phyloP scores from a whole-genome alignment of 2,888 invertebrate species.

The Drosophila leonis region DNA sequence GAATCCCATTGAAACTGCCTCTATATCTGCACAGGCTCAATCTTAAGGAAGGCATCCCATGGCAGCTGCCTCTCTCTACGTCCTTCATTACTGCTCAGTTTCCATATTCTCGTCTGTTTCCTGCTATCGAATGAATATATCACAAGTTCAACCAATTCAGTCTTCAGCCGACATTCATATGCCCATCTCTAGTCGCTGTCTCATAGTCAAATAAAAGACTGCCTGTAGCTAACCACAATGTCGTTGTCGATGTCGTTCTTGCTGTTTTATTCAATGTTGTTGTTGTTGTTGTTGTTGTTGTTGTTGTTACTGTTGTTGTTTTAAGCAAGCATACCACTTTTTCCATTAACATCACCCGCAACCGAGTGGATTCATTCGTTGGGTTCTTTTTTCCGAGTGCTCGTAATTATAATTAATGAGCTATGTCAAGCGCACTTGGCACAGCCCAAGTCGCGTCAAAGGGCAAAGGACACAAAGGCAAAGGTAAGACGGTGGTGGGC shows the following conservation, averaged over 20 bases:
- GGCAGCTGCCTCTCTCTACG: neutral
- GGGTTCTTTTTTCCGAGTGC: conserved; percentile 37
- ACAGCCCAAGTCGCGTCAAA: conserved; percentile 29
- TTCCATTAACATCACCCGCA: conserved; percentile 8
- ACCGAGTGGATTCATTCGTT: conserved; percentile 28
- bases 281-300: neutral
- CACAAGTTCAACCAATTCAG: neutral
- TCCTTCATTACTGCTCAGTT: neutral
- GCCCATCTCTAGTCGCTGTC: conserved; percentile 7
- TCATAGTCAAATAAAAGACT: conserved; percentile 11
- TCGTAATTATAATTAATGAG: conserved; percentile 78
- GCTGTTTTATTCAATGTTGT: conserved; percentile 5
- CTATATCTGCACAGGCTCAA: neutral
- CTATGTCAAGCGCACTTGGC: conserved; percentile 51
- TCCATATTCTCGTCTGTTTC: neutral
- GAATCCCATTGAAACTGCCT: no score
- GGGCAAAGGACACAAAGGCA: neutral
- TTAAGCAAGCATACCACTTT: neutral
- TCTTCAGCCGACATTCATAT: neutral
- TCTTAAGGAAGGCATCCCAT: neutral
- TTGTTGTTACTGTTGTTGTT: conserved; percentile 5
- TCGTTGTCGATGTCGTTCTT: neutral
- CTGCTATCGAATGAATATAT: neutral
- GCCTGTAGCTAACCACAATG: conserved; percentile 37
- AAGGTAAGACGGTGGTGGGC: conserved; percentile 13